Evolutionary conservation across 23 tunicate species (phyloP).

Genomic region (Oikopleura dioica): DNA sequence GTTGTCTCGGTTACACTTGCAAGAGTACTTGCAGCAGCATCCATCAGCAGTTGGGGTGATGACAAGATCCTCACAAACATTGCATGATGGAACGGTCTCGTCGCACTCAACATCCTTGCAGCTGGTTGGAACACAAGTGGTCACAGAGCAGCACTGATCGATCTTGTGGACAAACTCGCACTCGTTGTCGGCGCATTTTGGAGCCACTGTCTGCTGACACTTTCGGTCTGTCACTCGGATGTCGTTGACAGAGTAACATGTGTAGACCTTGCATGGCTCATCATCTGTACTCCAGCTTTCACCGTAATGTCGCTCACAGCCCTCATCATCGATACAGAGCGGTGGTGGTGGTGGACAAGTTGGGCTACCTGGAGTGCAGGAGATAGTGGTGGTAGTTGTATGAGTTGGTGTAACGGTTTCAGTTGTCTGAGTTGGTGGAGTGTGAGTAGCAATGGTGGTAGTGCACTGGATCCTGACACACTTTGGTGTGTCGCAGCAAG

Average conservation of each 20-base stretch:
- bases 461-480: too few species aligned
- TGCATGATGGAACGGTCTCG: slow-evolving; percentile 27
- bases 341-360: neutral
- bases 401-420: neutral
- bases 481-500: too few species aligned
- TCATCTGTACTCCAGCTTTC: neutral
- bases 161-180: slow-evolving; percentile 15
- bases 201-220: neutral
- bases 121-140: slow-evolving; percentile 21
- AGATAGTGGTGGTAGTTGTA: neutral
- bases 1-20: slow-evolving; percentile 19
- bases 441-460: too few species aligned
- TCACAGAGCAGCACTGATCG: slow-evolving; percentile 29
- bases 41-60: slow-evolving; percentile 27
- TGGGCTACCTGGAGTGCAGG: too few species aligned
- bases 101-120: slow-evolving; percentile 27
- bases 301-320: neutral
- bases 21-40: slow-evolving; percentile 1
- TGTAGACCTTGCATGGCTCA: slow-evolving; percentile 8
- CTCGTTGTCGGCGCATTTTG: neutral
- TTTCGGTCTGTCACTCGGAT: neutral
- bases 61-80: slow-evolving; percentile 19
- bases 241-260: slow-evolving; percentile 6
- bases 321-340: neutral
- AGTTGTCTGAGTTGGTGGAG: too few species aligned